phyloP scores from a whole-genome alignment of 2,113 vertebrate species.

The Corvus moneduloides region DNA sequence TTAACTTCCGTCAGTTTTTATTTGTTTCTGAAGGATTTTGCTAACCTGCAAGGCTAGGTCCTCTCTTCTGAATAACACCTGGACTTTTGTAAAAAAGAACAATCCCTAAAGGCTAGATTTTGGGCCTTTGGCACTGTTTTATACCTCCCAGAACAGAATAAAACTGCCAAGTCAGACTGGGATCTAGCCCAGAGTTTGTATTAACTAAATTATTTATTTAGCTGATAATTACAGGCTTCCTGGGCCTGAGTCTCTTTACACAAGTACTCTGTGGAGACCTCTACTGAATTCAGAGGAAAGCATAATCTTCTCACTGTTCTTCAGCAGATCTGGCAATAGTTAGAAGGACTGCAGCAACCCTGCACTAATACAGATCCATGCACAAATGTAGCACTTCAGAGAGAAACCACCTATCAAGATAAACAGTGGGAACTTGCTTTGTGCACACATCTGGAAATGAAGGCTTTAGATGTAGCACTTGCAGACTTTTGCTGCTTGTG shows the following conservation, averaged over 20 bases:
- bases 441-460: not conserved
- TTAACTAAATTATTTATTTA: slow-evolving; percentile 56
- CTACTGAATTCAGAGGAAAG: not conserved
- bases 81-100: not conserved
- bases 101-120: not conserved
- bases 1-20: not conserved
- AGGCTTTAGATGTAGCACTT: not conserved
- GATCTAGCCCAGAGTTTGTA: slow-evolving; percentile 8
- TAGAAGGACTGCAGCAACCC: not conserved
- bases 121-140: not conserved
- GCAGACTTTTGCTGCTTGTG: not conserved
- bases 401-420: not conserved
- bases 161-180: slow-evolving; percentile 18
- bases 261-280: not conserved
- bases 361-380: not conserved
- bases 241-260: not conserved
- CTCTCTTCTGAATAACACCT: not conserved
- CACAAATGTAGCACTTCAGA: not conserved
- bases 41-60: not conserved
- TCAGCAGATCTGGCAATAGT: not conserved
- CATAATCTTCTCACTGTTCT: not conserved
- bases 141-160: not conserved
- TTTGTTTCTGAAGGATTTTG: slow-evolving; percentile 21
- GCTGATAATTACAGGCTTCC: slow-evolving; percentile 17
- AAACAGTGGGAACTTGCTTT: not conserved